Base-by-base conservation (phyloP, 2,113 vertebrate genomes). In the Hystrix cristata region DNA sequence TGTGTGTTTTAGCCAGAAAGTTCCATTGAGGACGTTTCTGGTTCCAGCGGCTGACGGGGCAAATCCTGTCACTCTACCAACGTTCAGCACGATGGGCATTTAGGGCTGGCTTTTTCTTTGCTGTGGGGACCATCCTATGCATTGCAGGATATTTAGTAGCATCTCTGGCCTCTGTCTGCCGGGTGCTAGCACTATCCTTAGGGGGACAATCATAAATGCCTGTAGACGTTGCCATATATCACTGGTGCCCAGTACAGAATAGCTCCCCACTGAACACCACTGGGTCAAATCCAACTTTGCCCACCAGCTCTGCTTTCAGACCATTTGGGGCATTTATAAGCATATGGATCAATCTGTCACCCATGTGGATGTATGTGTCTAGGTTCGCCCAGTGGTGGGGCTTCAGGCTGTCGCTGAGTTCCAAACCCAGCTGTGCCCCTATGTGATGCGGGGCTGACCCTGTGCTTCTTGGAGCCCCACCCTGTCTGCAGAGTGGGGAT, bases 301-400 rank as follows among this genome's bases (percentile, higher is more conserved):
- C 51, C 9, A 25, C 60, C 62, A 18, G 46, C 53, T 69, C n/a
- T 31, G 88, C 43, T 83, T 38, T 48, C 21, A 7, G 67, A 43
- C 15, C 10, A 43, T 29, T 23, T 60, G 43, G 84, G 51, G 57
- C 38, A 10, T 27, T 87, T 5, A 29, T 4, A 4, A 0, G 8
- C 11, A 0, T 7, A 0, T 1, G 8, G 23, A 7, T 10, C 7
- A 31, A 19, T 0, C 0, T n/a, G 79, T 29, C 15, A n/a, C 15
- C 3, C 3, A 3, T 15, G 5, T 48, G 23, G 46, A 1, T 43
- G 6, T 55, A 11, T 29, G 0, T 74, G 46, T 11, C 74, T 87
- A 8, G 14, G 3, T n/a, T 14, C 16, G 11, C 12, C 13, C 19
- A 3, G 85, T 19, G 34, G 4, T 2, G 0, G 55, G 53, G 53